Base-by-base conservation (phyloP, 2,888 invertebrate genomes). In the Apomyelois bistriatella region DNA sequence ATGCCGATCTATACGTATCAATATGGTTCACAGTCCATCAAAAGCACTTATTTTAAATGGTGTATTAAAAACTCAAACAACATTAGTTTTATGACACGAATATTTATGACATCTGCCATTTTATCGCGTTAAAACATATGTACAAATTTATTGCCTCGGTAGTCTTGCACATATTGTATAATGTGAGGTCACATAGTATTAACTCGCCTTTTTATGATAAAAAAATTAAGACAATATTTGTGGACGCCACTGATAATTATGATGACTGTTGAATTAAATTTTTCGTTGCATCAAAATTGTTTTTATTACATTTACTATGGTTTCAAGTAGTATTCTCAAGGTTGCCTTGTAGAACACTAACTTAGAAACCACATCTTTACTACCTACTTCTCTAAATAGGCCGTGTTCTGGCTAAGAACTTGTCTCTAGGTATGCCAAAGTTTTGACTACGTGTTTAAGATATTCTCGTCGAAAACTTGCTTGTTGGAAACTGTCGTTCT, bases 381-480 rank as follows among this genome's bases (percentile, higher is more conserved):
- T 36, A 36, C 41, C 43, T 43, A 46, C 32, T 46, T 46, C 9
- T 7, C 16, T 46, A 32, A 46, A 46, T 46, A 46, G 46, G 46
- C 32, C 32, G 46, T 46, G 15, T 46, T 35, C 32, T 15, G 4
- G 8, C 8, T 3, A 9, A 43, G 46, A 43, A 43, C 42, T 43
- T 13, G 28, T 32, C 32, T 16, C 5, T 10, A 1, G 32, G 13
- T 35, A 4, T 32, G 16, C 32, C 32, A 35, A 46, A 46, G 46
- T 46, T 46, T 46, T 9, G 46, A 16, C 46, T 46, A 46, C 46
- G 46, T 46, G 46, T 16, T 46, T 15, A 46, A 46, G 46, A 46
- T 46, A 46, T 30, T 46, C 46, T 35, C 15, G 13, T 43, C 12
- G 30, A 9, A 16, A 46, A 46, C 46, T 46, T 35, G 15, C 8